phyloP scores from a whole-genome alignment of 2,888 invertebrate genomes.

The Agrilus cyanescens region DNA sequence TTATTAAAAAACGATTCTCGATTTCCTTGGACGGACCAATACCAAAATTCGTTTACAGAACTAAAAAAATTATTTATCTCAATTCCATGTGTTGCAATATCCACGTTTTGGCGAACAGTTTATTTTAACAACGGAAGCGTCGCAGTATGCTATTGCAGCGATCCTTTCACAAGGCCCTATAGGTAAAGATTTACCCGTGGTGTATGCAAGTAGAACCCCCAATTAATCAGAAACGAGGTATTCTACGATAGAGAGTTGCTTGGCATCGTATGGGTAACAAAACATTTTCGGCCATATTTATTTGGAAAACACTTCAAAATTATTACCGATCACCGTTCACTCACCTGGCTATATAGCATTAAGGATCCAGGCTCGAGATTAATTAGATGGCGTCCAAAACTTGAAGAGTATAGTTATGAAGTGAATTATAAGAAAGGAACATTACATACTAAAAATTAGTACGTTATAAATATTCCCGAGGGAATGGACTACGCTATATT shows the following conservation, averaged over 20 bases:
- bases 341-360: constrained; percentile 24
- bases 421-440: constrained; percentile 23
- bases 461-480: no score
- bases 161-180: constrained; percentile 22
- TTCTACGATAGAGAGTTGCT: constrained; percentile 28
- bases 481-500: no score
- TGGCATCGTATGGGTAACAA: constrained; percentile 25
- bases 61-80: constrained; percentile 9
- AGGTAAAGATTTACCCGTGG: constrained; percentile 24
- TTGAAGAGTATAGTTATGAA: constrained; percentile 25
- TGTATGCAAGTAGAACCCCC: constrained; percentile 25
- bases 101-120: constrained; percentile 20
- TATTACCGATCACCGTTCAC: constrained; percentile 26
- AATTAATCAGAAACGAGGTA: constrained; percentile 27
- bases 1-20: no score
- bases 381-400: constrained; percentile 21
- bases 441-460: constrained; percentile 20
- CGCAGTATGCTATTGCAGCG: constrained; percentile 21
- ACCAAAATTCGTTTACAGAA: constrained; percentile 10
- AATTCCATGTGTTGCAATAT: constrained; percentile 13
- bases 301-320: constrained; percentile 27
- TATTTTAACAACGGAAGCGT: constrained; percentile 26
- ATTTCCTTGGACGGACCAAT: constrained; percentile 15
- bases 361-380: constrained; percentile 24
- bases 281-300: constrained; percentile 28